Evolutionary conservation across 2,888 invertebrate species (phyloP).

Genomic region (Pammene aurita): DNA sequence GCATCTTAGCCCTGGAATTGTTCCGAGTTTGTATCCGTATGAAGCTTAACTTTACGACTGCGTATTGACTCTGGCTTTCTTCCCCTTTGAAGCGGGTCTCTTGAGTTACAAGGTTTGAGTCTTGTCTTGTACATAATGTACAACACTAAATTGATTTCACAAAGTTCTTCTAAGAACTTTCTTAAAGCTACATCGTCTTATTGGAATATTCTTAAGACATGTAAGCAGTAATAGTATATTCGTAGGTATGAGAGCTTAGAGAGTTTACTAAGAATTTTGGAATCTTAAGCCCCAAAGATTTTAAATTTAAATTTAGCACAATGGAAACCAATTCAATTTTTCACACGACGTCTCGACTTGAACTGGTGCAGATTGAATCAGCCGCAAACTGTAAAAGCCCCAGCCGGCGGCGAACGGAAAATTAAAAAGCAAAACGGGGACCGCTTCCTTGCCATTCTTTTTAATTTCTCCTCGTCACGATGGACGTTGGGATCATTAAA

Average conservation of each 20-base stretch:
- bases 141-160: conserved; percentile 26
- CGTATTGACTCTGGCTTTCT: conserved; percentile 24
- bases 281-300: conserved; percentile 8
- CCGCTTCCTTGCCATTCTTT: conserved; percentile 75
- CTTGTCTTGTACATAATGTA: conserved; percentile 25
- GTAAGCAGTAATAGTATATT: conserved; percentile 8
- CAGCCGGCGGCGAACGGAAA: conserved; percentile 73
- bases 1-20: conserved; percentile 67
- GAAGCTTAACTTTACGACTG: conserved; percentile 35
- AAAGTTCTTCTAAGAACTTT: conserved; percentile 10
- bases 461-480: conserved; percentile 69
- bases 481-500: conserved; percentile 75
- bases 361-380: conserved; percentile 58
- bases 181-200: conserved; percentile 6
- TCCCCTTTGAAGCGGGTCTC: conserved; percentile 18
- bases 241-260: conserved; percentile 11
- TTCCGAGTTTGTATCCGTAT: conserved; percentile 46
- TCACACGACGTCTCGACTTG: conserved; percentile 44
- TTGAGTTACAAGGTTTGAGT: conserved; percentile 1
- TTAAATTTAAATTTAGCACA: conserved; percentile 35
- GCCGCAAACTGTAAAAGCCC: conserved; percentile 63
- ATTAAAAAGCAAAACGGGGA: conserved; percentile 77
- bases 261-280: background rate
- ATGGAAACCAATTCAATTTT: conserved; percentile 38
- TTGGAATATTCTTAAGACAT: conserved; percentile 10